phyloP scores from a whole-genome alignment of 2,797 vertebrate species.

The Brachyalestes nurse region DNA sequence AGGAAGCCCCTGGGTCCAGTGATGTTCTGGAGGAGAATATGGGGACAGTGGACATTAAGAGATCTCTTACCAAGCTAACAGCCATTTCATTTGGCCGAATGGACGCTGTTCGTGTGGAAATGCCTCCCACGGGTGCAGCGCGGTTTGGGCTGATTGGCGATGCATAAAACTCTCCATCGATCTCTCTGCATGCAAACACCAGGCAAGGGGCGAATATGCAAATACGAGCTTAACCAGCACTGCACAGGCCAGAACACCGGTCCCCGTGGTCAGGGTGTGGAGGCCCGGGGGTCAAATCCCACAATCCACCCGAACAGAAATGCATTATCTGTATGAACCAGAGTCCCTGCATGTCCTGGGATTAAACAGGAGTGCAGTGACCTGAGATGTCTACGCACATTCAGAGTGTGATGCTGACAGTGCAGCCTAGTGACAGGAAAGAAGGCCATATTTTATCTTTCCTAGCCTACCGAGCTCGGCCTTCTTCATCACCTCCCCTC shows the following conservation, averaged over 20 bases:
- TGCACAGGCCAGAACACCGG: background rate
- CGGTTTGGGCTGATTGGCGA: constrained; percentile 62
- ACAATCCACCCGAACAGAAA: background rate
- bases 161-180: constrained; percentile 67
- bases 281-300: background rate
- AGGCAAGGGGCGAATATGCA: constrained; percentile 36
- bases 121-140: constrained; percentile 63
- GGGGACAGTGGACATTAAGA: constrained; percentile 19
- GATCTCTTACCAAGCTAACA: constrained; percentile 57
- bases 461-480: no score
- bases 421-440: constrained; percentile 28
- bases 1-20: background rate
- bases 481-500: background rate
- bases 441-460: no score
- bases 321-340: background rate
- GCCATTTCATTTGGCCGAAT: constrained; percentile 80
- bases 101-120: constrained; percentile 65
- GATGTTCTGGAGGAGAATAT: constrained; percentile 9
- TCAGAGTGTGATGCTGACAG: constrained; percentile 21
- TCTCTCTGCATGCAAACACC: constrained; percentile 63
- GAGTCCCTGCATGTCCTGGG: background rate
- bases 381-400: constrained; percentile 28
- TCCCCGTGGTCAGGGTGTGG: background rate
- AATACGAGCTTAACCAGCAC: constrained; percentile 9
- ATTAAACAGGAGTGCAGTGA: background rate